Evolutionary conservation across 2,113 vertebrate genomes (phyloP).

Genomic region (Campylomormyrus numenius): DNA sequence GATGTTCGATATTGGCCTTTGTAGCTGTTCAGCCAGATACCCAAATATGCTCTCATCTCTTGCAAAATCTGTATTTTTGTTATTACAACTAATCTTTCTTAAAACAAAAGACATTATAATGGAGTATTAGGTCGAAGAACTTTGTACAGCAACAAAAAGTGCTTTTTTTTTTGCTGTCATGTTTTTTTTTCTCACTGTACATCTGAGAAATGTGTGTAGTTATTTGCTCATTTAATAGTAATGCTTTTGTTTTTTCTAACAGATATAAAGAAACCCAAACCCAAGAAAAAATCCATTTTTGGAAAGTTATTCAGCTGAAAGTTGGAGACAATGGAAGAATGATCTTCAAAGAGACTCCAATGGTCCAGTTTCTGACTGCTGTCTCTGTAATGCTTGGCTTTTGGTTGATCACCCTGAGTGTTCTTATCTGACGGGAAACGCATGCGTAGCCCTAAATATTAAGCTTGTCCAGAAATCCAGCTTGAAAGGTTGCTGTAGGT

Average conservation of each 20-base stretch:
- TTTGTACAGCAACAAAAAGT: not conserved
- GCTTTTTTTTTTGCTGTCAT: not conserved
- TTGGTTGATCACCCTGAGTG: not conserved
- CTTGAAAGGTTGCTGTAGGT: not conserved
- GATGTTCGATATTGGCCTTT: not conserved
- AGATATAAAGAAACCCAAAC: slow-evolving; percentile 62
- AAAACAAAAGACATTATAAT: not conserved
- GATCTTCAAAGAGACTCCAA: slow-evolving; percentile 16
- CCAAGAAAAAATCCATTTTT: slow-evolving; percentile 55
- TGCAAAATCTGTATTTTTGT: not conserved
- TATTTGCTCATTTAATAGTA: not conserved
- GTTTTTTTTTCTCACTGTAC: not conserved
- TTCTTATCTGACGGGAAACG: not conserved
- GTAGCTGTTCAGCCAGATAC: not conserved
- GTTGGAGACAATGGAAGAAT: slow-evolving; percentile 35
- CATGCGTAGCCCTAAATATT: not conserved
- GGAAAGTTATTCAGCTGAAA: slow-evolving; percentile 50
- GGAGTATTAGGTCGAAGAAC: not conserved
- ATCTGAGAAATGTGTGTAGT: not conserved
- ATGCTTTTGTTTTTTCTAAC: not conserved
- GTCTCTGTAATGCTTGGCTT: not conserved
- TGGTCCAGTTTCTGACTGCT: not conserved
- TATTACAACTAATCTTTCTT: not conserved
- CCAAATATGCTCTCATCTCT: not conserved
- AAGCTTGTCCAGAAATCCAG: not conserved